Conservation (phyloP, 2,113 vertebrate genomes). For the Pseudorasbora parva region DNA sequence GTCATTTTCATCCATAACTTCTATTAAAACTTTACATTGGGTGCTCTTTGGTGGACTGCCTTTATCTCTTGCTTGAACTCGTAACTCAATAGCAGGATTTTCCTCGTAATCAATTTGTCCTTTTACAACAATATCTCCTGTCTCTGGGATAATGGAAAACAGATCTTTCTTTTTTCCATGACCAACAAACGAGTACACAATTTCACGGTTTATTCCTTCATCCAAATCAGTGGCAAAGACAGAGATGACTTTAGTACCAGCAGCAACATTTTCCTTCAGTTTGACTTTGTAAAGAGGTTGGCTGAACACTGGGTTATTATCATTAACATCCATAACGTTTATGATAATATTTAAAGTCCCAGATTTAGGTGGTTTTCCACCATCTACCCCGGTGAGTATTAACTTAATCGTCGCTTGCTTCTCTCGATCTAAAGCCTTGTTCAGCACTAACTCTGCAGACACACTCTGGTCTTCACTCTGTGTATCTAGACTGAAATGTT, state of each 20-base stretch:
- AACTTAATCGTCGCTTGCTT: constrained; percentile 54
- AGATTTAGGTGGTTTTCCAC: constrained; percentile 61
- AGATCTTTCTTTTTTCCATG: not conserved
- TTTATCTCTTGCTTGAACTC: constrained; percentile 59
- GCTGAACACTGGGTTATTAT: constrained; percentile 61
- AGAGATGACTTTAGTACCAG: constrained; percentile 60
- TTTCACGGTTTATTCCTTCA: constrained; percentile 61
- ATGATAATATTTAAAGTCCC: constrained; percentile 54
- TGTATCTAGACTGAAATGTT: constrained; percentile 73
- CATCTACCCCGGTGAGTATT: constrained; percentile 62
- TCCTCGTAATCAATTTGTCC: constrained; percentile 72
- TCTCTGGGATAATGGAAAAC: not conserved
- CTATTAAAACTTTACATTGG: constrained; percentile 77
- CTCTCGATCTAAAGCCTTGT: constrained; percentile 67
- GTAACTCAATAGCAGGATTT: constrained; percentile 60
- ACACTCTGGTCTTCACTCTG: constrained; percentile 51
- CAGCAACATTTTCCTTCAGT: constrained; percentile 51
- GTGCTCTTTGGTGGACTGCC: constrained; percentile 49
- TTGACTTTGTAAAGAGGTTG: constrained; percentile 56
- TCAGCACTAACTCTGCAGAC: constrained; percentile 60
- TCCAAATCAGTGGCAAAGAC: constrained; percentile 67
- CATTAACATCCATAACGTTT: constrained; percentile 59
- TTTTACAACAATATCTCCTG: constrained; percentile 70
- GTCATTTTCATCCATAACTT: constrained; percentile 82
- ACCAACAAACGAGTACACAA: not conserved